These are phyloP conservation scores for Rhynchonycteris naso DNA, from an alignment of 2,797 vertebrate genomes.

Conservation along the genomic window DNA sequence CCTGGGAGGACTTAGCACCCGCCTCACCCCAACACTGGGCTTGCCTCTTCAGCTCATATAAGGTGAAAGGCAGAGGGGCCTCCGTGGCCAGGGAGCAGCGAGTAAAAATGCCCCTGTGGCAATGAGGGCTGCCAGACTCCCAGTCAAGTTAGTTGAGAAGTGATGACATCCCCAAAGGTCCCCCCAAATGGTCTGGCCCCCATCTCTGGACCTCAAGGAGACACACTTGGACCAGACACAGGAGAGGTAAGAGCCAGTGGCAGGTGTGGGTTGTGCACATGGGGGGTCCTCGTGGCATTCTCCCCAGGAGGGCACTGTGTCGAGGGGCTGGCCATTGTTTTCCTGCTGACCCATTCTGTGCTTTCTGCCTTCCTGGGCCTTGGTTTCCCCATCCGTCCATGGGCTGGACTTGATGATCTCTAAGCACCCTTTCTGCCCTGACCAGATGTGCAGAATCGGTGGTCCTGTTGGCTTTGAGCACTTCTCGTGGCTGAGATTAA, in stretches of 20 bases:
- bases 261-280: background rate
- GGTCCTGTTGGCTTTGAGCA: background rate
- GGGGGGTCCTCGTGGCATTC: background rate
- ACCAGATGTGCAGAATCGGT: background rate
- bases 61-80: slow-evolving; percentile 93
- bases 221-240: slow-evolving; percentile 50
- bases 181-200: slow-evolving; percentile 18
- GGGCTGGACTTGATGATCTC: background rate
- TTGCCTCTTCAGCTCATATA: slow-evolving; percentile 93
- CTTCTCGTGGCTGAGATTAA: background rate
- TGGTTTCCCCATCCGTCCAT: background rate
- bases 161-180: slow-evolving; percentile 58
- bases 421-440: background rate
- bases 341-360: background rate
- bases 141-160: slow-evolving; percentile 45
- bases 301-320: background rate
- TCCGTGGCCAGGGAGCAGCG: slow-evolving; percentile 81
- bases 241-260: slow-evolving; percentile 63
- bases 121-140: slow-evolving; percentile 56
- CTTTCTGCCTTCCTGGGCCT: background rate
- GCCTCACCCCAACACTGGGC: slow-evolving; percentile 82
- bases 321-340: background rate
- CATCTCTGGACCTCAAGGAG: slow-evolving; percentile 34
- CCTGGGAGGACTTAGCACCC: slow-evolving; percentile 85
- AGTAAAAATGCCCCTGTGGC: slow-evolving; percentile 77